phyloP scores from a whole-genome alignment of 2,797 vertebrate genomes.

The Enteromius unitaeniatus region DNA sequence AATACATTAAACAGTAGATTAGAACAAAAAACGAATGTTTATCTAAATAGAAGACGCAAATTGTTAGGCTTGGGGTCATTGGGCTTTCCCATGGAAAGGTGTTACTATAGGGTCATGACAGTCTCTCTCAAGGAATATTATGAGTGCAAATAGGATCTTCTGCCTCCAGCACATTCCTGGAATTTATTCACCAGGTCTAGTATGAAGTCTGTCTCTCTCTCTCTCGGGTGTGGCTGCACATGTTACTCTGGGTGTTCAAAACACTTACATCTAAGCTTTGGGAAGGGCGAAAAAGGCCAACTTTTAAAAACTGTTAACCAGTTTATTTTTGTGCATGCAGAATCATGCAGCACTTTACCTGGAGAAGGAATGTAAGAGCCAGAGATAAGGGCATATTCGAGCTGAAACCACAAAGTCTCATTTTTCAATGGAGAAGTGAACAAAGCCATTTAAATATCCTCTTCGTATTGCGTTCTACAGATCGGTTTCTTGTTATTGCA shows the following conservation, averaged over 20 bases:
- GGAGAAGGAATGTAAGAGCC: background rate
- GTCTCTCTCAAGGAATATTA: background rate
- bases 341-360: background rate
- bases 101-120: background rate
- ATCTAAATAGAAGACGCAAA: background rate
- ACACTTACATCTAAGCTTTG: background rate
- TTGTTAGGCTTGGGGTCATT: background rate
- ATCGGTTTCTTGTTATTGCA: background rate
- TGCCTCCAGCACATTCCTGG: slow-evolving; percentile 42
- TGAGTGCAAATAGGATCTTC: background rate
- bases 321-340: background rate
- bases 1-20: background rate
- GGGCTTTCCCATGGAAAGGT: background rate
- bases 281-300: background rate
- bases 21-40: background rate
- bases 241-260: background rate
- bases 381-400: background rate
- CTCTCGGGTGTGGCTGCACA: background rate
- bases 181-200: slow-evolving; percentile 10
- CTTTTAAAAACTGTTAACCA: background rate
- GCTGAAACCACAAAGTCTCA: background rate
- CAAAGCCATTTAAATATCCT: background rate
- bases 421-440: background rate
- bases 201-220: background rate
- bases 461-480: background rate